Evolutionary conservation across 2,888 invertebrate species (phyloP).

Genomic region (Lottia scabra): DNA sequence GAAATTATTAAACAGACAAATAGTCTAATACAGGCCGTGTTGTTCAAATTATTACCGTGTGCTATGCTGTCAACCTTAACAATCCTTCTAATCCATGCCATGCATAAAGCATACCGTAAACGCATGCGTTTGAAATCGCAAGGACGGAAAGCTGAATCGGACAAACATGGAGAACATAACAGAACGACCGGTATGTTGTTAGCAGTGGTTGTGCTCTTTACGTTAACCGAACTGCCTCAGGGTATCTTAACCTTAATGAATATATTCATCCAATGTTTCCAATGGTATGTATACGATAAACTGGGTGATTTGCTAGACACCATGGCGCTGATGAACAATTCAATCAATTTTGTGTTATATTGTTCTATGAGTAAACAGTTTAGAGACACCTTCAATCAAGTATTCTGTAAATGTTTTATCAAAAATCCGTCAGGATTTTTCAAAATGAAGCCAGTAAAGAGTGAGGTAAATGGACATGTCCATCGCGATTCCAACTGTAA

Average conservation of each 20-base stretch:
- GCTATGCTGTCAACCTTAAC: slow-evolving; percentile 81
- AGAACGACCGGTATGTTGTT: slow-evolving; percentile 90
- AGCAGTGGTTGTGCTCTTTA: slow-evolving; percentile 86
- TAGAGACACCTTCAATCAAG: slow-evolving; percentile 74
- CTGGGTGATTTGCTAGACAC: slow-evolving; percentile 87
- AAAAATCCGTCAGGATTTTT: slow-evolving; percentile 55
- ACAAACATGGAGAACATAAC: slow-evolving; percentile 71
- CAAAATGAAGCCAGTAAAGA: slow-evolving; percentile 53
- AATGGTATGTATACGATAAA: slow-evolving; percentile 73
- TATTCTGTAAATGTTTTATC: slow-evolving; percentile 72
- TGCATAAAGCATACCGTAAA: slow-evolving; percentile 66
- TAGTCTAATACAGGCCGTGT: slow-evolving; percentile 92
- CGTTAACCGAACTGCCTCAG: slow-evolving; percentile 91
- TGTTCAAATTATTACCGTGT: slow-evolving; percentile 92
- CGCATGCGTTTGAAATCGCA: slow-evolving; percentile 61
- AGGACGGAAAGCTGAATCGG: slow-evolving; percentile 64
- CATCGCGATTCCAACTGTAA: too few species aligned
- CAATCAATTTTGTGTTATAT: slow-evolving; percentile 93
- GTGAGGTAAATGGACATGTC: too few species aligned
- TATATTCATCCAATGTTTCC: slow-evolving; percentile 82
- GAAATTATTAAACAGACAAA: slow-evolving; percentile 73
- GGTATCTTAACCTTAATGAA: slow-evolving; percentile 80
- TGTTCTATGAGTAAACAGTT: slow-evolving; percentile 96
- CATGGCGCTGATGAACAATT: slow-evolving; percentile 88
- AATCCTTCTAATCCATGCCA: slow-evolving; percentile 68